Base-by-base conservation (phyloP, 2,888 invertebrate species). In the Bibio marci region DNA sequence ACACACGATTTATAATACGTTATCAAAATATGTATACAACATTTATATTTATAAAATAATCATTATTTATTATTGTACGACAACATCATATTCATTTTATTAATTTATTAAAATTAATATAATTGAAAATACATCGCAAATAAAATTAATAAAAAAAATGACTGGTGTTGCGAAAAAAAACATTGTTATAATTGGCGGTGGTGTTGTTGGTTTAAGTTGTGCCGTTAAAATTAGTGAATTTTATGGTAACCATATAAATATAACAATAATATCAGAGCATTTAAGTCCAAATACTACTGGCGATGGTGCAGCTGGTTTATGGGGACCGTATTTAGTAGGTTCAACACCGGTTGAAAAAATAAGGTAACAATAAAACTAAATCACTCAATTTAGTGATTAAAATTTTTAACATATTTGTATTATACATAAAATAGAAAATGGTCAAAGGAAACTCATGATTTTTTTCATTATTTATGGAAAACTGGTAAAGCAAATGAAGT, bases 281-380 rank as follows among this genome's bases (percentile, higher is more conserved):
- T 71, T 79, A 44, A 66, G 75, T 13, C 82, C 82, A 0, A 56
- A 76, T 41, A 83, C 83, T 1, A 83, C 82, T 0, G 77, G 80
- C 0, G 82, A 83, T 54, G 75, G 78, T 0, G 76, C 80, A 2
- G 85, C 81, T 0, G 85, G 83, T 0, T 56, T 83, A 6, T 83
- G 82, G 80, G 65, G 67, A 10, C 83, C 82, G 0, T 80, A 70
- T 52, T 53, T 76, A 8, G 63, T 71, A 32, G 69, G 69, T 0
- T 59, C 63, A 13, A 79, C 77, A 1, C 59, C 73, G 1, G 48
- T 52, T 2, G 47, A 61, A 1, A 63, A 70, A 43, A 59, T 79
- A 14, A 46, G 56, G 73, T 75, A 55, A 26, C 8, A 14, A 27
- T 18, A 38, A 13, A 13, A 10, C 10, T 25, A 22, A 11, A 36